Evolutionary conservation across 2,797 vertebrate genomes (phyloP).

Genomic region (Syngnathus rostellatus): DNA sequence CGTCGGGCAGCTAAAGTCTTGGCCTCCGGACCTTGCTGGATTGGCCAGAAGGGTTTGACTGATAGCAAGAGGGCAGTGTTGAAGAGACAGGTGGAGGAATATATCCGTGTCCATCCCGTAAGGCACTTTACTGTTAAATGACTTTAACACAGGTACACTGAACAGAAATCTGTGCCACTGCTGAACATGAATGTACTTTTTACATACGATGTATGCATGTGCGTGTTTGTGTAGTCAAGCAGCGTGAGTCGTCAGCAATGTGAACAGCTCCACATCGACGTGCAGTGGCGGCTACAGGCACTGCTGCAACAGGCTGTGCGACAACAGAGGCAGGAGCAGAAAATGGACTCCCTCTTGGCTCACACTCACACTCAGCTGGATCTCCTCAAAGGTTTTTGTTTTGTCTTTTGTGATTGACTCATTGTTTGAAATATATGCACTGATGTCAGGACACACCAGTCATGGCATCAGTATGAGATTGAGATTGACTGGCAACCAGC

Average conservation of each 20-base stretch:
- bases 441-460: background rate
- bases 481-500: background rate
- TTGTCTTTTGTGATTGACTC: background rate
- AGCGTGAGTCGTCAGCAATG: constrained; percentile 69
- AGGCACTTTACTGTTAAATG: background rate
- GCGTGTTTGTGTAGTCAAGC: constrained; percentile 49
- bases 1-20: constrained; percentile 49
- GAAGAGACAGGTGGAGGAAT: constrained; percentile 75
- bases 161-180: background rate
- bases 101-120: constrained; percentile 76
- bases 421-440: background rate
- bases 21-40: constrained; percentile 62
- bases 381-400: constrained; percentile 21
- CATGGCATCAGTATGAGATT: background rate
- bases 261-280: constrained; percentile 72
- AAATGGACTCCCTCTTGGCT: constrained; percentile 74
- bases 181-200: too few species aligned
- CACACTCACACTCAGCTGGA: constrained; percentile 81
- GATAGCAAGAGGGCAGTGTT: constrained; percentile 74
- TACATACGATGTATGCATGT: background rate
- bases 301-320: constrained; percentile 69
- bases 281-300: constrained; percentile 74
- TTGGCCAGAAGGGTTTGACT: constrained; percentile 68
- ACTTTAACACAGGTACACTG: background rate
- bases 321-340: constrained; percentile 64